These are phyloP conservation scores for Calephelis perditalis DNA, from an alignment of 2,888 invertebrate species.

Conservation along the genomic window DNA sequence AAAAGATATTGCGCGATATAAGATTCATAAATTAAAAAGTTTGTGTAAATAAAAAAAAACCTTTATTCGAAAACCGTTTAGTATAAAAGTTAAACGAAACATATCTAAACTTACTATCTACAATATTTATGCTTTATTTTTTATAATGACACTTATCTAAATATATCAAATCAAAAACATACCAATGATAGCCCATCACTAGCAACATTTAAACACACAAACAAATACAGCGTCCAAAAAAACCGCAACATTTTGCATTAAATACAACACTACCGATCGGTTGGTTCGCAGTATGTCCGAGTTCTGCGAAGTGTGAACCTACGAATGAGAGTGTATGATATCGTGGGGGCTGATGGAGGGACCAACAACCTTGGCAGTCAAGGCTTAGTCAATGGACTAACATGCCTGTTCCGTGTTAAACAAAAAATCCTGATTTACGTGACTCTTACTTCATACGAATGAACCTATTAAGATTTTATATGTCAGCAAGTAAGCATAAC, in stretches of 20 bases:
- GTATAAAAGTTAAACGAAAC: too few species aligned
- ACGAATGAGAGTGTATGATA: constrained; percentile 27
- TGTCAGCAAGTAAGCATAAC: too few species aligned
- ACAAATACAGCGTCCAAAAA: constrained; percentile 34
- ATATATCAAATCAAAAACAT: constrained; percentile 29
- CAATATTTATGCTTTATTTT: too few species aligned
- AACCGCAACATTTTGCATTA: constrained; percentile 33
- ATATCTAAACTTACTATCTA: too few species aligned
- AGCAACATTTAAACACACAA: constrained; percentile 47
- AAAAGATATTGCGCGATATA: too few species aligned
- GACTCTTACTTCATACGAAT: neutral
- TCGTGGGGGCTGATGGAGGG: constrained; percentile 40
- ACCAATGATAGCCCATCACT: constrained; percentile 54
- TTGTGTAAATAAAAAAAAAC: too few species aligned
- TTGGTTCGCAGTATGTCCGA: constrained; percentile 4
- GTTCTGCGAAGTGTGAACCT: constrained; percentile 14
- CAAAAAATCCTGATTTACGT: constrained; percentile 2
- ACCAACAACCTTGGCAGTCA: constrained; percentile 59
- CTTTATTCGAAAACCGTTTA: too few species aligned
- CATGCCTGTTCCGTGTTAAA: constrained; percentile 29
- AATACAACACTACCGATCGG: constrained; percentile 16
- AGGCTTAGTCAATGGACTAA: constrained; percentile 59
- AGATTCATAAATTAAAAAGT: too few species aligned
- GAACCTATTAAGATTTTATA: too few species aligned
- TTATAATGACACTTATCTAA: too few species aligned